Evolutionary conservation across 2,888 invertebrate genomes (phyloP).

Genomic region (Hydraecia micacea): DNA sequence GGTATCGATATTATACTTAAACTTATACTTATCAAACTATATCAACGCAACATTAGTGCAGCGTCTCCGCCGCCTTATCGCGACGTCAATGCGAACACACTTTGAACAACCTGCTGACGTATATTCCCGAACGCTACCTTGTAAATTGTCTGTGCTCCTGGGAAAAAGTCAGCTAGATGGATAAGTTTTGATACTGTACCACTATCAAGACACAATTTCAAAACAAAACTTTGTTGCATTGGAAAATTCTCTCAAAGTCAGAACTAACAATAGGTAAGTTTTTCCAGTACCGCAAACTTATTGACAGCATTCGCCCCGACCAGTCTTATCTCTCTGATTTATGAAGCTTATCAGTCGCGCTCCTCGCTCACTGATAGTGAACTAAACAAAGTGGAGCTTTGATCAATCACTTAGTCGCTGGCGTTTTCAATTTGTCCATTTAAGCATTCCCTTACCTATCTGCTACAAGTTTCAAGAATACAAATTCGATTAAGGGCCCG

Average conservation of each 20-base stretch:
- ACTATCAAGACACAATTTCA: slow-evolving; percentile 22
- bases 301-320: slow-evolving; percentile 61
- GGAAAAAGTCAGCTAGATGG: neutral
- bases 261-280: slow-evolving; percentile 37
- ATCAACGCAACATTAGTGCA: neutral
- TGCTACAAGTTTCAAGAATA: slow-evolving; percentile 69
- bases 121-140: neutral
- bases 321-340: slow-evolving; percentile 84
- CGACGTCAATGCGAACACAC: neutral
- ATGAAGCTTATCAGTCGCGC: slow-evolving; percentile 81
- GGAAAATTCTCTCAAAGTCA: slow-evolving; percentile 19
- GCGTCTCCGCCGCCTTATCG: neutral
- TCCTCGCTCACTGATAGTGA: slow-evolving; percentile 77
- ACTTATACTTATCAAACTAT: neutral
- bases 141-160: neutral
- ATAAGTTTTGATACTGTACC: slow-evolving; percentile 7
- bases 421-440: slow-evolving; percentile 81
- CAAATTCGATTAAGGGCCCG: slow-evolving; percentile 65
- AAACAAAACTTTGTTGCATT: slow-evolving; percentile 8
- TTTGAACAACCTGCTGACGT: neutral
- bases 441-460: slow-evolving; percentile 65
- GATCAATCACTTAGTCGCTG: slow-evolving; percentile 82
- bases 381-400: slow-evolving; percentile 79
- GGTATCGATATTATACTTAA: no score
- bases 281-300: slow-evolving; percentile 55